Evolutionary conservation across 2,113 vertebrate genomes (phyloP).

Genomic region (Sylvietta virens): DNA sequence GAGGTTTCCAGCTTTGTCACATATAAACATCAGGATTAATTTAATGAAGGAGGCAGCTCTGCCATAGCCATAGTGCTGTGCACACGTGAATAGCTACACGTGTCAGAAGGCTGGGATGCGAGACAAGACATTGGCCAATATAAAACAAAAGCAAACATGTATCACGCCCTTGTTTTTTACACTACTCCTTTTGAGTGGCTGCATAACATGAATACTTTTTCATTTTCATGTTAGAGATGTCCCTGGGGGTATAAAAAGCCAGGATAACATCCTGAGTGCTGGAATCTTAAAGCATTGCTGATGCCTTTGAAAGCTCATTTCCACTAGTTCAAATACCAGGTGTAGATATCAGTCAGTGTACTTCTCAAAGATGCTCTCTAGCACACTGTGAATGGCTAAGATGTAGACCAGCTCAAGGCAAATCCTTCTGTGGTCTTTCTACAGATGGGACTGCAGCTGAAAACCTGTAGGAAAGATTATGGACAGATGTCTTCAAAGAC

Average conservation of each 20-base stretch:
- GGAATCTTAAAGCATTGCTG: background rate
- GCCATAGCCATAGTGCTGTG: background rate
- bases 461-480: slow-evolving; percentile 8
- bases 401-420: background rate
- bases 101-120: background rate
- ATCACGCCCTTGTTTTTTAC: background rate
- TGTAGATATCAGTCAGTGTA: background rate
- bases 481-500: background rate
- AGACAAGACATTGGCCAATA: background rate
- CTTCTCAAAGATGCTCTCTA: background rate
- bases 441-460: background rate
- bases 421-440: background rate
- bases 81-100: background rate
- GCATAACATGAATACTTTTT: background rate
- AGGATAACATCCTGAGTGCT: background rate
- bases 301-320: background rate
- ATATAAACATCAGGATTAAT: background rate
- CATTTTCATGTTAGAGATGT: background rate
- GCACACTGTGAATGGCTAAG: background rate
- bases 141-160: background rate
- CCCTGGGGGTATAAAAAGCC: background rate
- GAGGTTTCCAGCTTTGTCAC: background rate
- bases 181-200: background rate
- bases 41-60: background rate
- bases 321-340: background rate